phyloP scores from a whole-genome alignment of 2,113 vertebrate species.

The Lampris incognitus region DNA sequence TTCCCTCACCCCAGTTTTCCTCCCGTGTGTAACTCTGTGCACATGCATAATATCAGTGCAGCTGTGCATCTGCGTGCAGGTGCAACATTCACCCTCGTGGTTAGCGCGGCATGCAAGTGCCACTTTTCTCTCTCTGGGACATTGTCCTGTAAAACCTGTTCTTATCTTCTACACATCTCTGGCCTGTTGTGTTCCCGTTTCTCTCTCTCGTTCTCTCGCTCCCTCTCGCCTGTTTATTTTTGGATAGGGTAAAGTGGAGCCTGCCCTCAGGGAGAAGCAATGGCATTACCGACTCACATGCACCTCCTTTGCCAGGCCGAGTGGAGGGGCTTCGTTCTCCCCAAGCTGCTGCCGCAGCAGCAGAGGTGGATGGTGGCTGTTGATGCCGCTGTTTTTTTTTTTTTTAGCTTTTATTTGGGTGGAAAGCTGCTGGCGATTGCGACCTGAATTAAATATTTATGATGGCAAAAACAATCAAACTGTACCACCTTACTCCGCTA shows the following conservation, averaged over 20 bases:
- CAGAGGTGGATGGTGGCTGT: conserved; percentile 32
- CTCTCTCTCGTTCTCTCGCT: not conserved
- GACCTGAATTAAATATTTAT: conserved; percentile 74
- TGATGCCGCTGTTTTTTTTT: conserved; percentile 28
- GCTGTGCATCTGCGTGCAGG: not conserved
- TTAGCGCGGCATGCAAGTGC: not conserved
- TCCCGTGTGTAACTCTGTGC: conserved; percentile 7
- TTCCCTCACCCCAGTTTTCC: not conserved
- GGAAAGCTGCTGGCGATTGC: conserved; percentile 59
- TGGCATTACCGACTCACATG: conserved; percentile 1
- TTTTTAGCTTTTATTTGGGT: conserved; percentile 62
- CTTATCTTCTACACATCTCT: not conserved
- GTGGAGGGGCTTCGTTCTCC: conserved; percentile 34
- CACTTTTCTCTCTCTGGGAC: not conserved
- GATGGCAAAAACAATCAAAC: conserved; percentile 70
- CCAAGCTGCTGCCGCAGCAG: conserved; percentile 24
- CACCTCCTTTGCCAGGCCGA: conserved; percentile 20
- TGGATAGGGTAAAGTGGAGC: conserved; percentile 2
- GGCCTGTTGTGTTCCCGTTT: not conserved
- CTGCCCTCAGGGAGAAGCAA: not conserved
- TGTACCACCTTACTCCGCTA: conserved; percentile 10
- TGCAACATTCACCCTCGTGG: not conserved
- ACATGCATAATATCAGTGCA: not conserved
- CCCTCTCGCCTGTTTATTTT: not conserved
- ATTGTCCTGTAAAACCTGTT: not conserved